Evolutionary conservation across 2,113 vertebrate species (phyloP).

Genomic region (Cariama cristata): DNA sequence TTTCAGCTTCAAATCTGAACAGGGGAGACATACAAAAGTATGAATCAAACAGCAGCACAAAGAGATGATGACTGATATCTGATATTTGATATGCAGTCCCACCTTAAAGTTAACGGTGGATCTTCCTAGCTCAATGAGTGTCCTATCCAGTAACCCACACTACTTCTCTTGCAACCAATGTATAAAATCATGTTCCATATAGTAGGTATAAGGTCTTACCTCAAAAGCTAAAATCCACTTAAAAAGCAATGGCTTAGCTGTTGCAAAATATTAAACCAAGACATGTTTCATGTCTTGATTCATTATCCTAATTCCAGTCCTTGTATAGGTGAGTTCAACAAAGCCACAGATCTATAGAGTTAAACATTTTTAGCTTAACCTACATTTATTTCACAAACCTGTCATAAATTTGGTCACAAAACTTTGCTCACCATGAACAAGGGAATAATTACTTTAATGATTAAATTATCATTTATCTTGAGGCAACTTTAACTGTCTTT

Average conservation of each 20-base stretch:
- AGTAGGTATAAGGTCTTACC: rapidly evolving
- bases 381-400: not conserved
- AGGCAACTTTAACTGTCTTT: not conserved
- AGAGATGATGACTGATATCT: too few species aligned
- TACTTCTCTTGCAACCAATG: not conserved
- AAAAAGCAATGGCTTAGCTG: not conserved
- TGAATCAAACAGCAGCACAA: not conserved
- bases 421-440: not conserved
- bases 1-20: not conserved
- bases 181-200: not conserved
- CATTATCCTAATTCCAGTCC: not conserved
- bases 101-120: not conserved
- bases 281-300: not conserved
- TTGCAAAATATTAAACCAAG: not conserved
- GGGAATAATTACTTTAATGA: not conserved
- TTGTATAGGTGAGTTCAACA: not conserved
- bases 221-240: not conserved
- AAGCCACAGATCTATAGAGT: not conserved
- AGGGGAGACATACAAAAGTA: not conserved
- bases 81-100: not conserved
- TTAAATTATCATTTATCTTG: not conserved
- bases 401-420: not conserved
- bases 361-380: not conserved
- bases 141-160: not conserved
- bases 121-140: not conserved